Evolutionary conservation across 2,797 vertebrate species (phyloP).

Genomic region (Pseudochirops corinnae): DNA sequence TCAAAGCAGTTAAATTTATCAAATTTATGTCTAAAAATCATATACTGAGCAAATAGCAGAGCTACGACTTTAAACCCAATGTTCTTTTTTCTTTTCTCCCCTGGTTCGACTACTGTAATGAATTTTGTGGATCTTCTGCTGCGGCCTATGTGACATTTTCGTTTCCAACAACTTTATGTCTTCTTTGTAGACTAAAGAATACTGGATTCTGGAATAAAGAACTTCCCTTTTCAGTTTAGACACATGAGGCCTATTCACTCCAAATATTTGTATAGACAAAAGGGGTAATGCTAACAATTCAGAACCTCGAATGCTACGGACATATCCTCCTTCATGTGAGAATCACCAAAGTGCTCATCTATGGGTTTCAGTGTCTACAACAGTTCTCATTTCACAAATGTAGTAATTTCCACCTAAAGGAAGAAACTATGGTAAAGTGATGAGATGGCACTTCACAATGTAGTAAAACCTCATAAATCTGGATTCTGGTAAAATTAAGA

Average conservation of each 20-base stretch:
- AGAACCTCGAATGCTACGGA: slow-evolving; percentile 36
- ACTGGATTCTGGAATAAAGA: not conserved
- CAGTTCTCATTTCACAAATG: slow-evolving; percentile 2
- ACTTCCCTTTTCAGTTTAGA: not conserved
- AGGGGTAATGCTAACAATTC: not conserved
- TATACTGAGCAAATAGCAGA: not conserved
- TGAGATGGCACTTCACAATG: not conserved
- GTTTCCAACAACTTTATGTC: not conserved
- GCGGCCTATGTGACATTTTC: not conserved
- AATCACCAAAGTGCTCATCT: not conserved
- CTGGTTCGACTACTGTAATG: not conserved
- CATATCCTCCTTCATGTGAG: not conserved
- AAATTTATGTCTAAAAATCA: not conserved
- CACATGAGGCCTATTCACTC: not conserved
- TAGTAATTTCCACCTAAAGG: slow-evolving; percentile 6
- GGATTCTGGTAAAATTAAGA: not conserved
- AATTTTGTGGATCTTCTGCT: not conserved
- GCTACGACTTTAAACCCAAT: not conserved
- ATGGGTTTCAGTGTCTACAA: not conserved
- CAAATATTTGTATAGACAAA: not conserved
- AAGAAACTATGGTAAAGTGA: not conserved
- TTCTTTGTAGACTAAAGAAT: not conserved
- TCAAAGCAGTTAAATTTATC: not conserved
- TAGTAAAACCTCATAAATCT: not conserved
- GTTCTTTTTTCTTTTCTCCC: not conserved